Evolutionary conservation across 2,888 invertebrate species (phyloP).

Genomic region (Tricholauxania praeusta): DNA sequence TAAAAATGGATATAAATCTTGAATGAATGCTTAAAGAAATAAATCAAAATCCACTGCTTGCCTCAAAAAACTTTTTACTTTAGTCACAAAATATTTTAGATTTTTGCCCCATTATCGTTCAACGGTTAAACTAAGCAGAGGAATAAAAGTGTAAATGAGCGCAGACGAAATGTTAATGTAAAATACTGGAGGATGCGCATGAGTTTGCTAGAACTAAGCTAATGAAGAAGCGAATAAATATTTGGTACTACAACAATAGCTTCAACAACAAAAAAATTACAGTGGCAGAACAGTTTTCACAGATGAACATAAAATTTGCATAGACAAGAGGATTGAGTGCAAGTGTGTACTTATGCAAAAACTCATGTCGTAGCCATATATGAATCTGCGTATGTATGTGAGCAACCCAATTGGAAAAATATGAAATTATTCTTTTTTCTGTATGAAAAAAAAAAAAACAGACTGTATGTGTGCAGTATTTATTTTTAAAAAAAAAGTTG

Average conservation of each 20-base stretch:
- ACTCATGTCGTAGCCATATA: not conserved
- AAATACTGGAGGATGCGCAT: not conserved
- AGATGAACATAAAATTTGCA: conserved; percentile 40
- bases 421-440: too few species aligned
- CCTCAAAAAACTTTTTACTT: too few species aligned
- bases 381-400: not conserved
- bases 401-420: conserved; percentile 20
- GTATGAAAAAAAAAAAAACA: too few species aligned
- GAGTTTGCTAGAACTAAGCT: not conserved
- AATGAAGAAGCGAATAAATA: conserved; percentile 35
- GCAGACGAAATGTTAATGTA: not conserved
- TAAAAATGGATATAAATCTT: too few species aligned
- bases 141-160: conserved; percentile 9
- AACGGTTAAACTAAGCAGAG: not conserved
- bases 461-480: too few species aligned
- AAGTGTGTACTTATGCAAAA: not conserved
- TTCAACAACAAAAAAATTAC: conserved; percentile 5
- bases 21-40: too few species aligned
- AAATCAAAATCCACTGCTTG: too few species aligned
- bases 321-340: conserved; percentile 36
- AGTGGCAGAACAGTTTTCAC: conserved; percentile 19
- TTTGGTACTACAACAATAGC: conserved; percentile 22
- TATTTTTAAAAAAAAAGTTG: too few species aligned
- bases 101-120: too few species aligned
- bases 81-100: too few species aligned